Evolutionary conservation across 2,888 invertebrate species (phyloP).

Genomic region (Trissolcus brochymenae): DNA sequence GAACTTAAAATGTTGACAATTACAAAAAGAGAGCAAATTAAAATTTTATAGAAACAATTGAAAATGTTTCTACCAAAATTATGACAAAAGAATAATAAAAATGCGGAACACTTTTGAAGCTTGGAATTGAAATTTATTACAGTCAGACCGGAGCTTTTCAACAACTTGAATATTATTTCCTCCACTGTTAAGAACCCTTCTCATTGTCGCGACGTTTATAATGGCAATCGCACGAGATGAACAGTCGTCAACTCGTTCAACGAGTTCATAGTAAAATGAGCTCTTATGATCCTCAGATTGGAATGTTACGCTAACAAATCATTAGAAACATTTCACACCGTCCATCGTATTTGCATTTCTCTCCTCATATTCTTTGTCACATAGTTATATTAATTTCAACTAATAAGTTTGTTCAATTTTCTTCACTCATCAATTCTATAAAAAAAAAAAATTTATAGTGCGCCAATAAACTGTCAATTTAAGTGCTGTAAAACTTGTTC

Average conservation of each 20-base stretch:
- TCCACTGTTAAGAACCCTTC: constrained; percentile 48
- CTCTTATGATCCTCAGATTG: constrained; percentile 36
- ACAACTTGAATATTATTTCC: constrained; percentile 51
- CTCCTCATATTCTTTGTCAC: too few relatives aligned
- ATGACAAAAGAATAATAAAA: not conserved
- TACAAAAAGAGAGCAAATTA: not conserved
- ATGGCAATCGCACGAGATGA: constrained; percentile 49
- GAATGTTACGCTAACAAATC: constrained; percentile 47
- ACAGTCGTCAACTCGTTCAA: constrained; percentile 50
- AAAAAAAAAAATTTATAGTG: too few relatives aligned
- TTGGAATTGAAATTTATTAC: constrained; percentile 10
- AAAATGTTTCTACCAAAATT: not conserved
- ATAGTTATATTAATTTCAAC: too few relatives aligned
- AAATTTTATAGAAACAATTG: not conserved
- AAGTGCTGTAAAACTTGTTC: too few relatives aligned
- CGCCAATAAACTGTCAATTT: too few relatives aligned
- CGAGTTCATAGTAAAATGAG: constrained; percentile 47
- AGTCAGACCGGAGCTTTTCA: constrained; percentile 12
- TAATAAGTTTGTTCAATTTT: too few relatives aligned
- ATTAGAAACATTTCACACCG: constrained; percentile 13
- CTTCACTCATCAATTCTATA: too few relatives aligned
- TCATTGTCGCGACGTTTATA: constrained; percentile 52
- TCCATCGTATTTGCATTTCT: too few relatives aligned
- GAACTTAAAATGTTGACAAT: constrained; percentile 2
- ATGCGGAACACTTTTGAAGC: constrained; percentile 1